These are phyloP conservation scores for Schizothorax lantsangensis DNA, from an alignment of 2,797 vertebrate species.

Conservation along the genomic window DNA sequence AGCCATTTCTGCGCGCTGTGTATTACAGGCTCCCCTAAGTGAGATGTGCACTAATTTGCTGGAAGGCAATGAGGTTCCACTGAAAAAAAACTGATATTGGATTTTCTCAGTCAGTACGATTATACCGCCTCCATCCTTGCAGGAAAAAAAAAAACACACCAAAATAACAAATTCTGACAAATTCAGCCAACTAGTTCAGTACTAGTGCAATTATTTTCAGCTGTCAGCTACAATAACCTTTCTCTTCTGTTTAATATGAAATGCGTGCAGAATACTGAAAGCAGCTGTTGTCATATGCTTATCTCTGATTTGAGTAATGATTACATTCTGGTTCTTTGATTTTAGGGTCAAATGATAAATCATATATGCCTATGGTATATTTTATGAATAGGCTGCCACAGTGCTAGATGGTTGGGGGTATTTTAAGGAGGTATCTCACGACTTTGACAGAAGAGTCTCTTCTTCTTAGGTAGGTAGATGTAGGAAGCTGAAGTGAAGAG, in stretches of 20 bases:
- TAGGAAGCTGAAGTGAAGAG: slow-evolving; percentile 52
- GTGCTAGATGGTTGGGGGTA: slow-evolving; percentile 24
- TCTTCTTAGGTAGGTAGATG: slow-evolving; percentile 46
- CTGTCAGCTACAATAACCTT: slow-evolving; percentile 36
- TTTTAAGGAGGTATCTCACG: slow-evolving; percentile 31
- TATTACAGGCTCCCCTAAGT: slow-evolving; percentile 34
- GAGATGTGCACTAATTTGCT: slow-evolving; percentile 44
- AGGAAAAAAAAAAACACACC: not conserved
- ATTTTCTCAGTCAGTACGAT: slow-evolving; percentile 48
- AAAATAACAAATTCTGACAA: slow-evolving; percentile 40
- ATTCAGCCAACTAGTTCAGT: slow-evolving; percentile 42
- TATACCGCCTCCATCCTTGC: slow-evolving; percentile 35
- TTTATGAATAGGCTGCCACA: slow-evolving; percentile 40
- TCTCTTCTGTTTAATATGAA: slow-evolving; percentile 23
- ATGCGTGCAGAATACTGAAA: not conserved
- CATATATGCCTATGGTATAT: slow-evolving; percentile 22
- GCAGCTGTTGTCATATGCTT: not conserved
- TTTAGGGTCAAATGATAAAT: slow-evolving; percentile 29
- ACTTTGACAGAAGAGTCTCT: slow-evolving; percentile 44
- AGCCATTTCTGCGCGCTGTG: slow-evolving; percentile 3
- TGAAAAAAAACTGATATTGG: slow-evolving; percentile 54
- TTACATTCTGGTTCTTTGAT: not conserved
- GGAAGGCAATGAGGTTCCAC: slow-evolving; percentile 47
- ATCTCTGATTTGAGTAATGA: slow-evolving; percentile 21
- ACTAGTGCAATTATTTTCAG: slow-evolving; percentile 41